phyloP scores from a whole-genome alignment of 2,113 vertebrate species.

The Erpornis zantholeuca region DNA sequence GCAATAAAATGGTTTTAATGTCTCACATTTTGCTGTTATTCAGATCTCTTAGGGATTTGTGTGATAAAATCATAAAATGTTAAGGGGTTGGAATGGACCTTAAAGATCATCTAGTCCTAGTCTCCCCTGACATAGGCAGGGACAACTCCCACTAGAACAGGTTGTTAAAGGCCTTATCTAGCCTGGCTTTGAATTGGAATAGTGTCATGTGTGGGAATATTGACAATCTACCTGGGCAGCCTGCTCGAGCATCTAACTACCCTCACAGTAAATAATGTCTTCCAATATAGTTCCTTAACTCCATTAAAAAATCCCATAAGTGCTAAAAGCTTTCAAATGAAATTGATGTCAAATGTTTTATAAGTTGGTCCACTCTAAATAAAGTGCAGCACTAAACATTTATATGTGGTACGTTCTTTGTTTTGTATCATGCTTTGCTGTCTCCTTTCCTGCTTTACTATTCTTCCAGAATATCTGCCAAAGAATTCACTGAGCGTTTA shows the following conservation, averaged over 20 bases:
- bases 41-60: background rate
- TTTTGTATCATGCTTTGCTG: background rate
- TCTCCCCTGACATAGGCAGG: background rate
- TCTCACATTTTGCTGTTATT: background rate
- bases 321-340: background rate
- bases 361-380: background rate
- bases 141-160: background rate
- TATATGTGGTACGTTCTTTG: background rate
- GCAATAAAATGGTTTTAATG: background rate
- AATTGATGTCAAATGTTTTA: background rate
- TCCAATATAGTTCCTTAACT: background rate
- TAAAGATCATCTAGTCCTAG: background rate
- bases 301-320: background rate
- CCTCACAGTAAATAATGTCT: background rate
- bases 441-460: background rate
- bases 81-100: background rate
- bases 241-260: background rate
- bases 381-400: background rate
- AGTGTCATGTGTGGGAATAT: background rate
- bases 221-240: background rate
- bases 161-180: background rate
- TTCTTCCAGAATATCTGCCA: background rate
- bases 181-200: background rate
- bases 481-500: background rate
- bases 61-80: background rate